Conservation (phyloP, 2,888 invertebrate genomes). For the Hypercompe scribonia region DNA sequence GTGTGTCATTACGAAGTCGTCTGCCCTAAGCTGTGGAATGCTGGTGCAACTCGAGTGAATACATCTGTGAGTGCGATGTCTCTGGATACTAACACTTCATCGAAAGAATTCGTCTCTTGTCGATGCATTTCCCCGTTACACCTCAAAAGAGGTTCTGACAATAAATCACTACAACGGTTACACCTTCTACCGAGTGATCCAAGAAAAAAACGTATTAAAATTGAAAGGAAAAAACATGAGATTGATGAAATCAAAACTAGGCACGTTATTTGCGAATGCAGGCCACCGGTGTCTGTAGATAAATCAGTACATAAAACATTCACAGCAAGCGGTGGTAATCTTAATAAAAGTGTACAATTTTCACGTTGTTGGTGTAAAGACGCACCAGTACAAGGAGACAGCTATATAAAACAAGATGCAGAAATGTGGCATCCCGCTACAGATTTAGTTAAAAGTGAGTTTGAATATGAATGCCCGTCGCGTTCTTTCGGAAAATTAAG, state of each 20-base stretch:
- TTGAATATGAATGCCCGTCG: slow-evolving; percentile 1
- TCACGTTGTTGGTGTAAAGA: background rate
- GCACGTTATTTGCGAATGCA: slow-evolving; percentile 9
- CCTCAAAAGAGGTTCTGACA: background rate
- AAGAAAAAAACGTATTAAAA: slow-evolving; percentile 25
- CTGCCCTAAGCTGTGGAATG: slow-evolving; percentile 56
- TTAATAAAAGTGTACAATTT: background rate
- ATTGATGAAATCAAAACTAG: slow-evolving; percentile 10
- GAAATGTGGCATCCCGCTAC: slow-evolving; percentile 1
- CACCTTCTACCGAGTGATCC: slow-evolving; percentile 19
- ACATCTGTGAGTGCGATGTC: slow-evolving; percentile 36
- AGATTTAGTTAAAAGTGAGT: background rate
- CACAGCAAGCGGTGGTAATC: background rate
- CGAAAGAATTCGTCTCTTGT: slow-evolving; percentile 1
- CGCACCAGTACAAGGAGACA: background rate
- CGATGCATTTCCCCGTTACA: slow-evolving; percentile 1
- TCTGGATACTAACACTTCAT: slow-evolving; percentile 11
- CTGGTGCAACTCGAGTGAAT: slow-evolving; percentile 29
- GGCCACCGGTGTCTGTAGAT: background rate
- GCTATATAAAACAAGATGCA: background rate
- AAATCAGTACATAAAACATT: background rate
- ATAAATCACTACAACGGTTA: slow-evolving; percentile 22
- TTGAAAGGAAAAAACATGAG: slow-evolving; percentile 13
- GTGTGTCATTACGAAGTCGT: slow-evolving; percentile 40
- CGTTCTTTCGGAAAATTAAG: background rate